phyloP scores from a whole-genome alignment of 2,797 vertebrate genomes.

The Ctenopoma multispine region DNA sequence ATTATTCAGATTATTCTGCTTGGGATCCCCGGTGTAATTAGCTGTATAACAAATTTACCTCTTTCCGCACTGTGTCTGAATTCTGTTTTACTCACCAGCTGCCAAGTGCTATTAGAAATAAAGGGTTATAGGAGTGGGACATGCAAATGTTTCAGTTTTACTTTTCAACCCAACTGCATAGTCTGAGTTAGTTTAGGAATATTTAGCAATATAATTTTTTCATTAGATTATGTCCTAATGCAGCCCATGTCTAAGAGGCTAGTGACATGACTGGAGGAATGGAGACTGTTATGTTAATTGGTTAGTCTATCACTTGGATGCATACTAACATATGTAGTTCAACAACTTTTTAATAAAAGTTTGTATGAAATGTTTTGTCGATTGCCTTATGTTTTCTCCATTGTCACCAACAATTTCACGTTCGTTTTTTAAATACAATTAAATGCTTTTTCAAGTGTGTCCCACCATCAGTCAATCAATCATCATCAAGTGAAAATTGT shows the following conservation, averaged over 20 bases:
- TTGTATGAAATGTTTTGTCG: background rate
- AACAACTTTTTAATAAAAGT: background rate
- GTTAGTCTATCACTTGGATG: background rate
- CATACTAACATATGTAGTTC: too few species aligned
- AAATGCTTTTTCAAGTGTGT: too few species aligned
- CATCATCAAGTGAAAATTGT: too few species aligned
- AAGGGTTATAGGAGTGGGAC: conserved; percentile 10
- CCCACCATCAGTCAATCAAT: too few species aligned
- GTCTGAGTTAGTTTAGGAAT: background rate
- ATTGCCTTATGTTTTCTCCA: background rate
- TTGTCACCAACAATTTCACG: too few species aligned
- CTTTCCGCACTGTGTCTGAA: conserved; percentile 32
- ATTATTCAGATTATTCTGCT: conserved; percentile 72
- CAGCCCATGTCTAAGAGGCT: background rate
- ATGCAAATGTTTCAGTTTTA: conserved; percentile 6
- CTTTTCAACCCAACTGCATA: conserved; percentile 14
- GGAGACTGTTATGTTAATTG: background rate
- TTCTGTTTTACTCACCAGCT: conserved; percentile 33
- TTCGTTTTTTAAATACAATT: too few species aligned
- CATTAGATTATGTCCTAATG: conserved; percentile 4
- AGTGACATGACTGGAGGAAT: background rate
- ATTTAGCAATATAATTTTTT: background rate
- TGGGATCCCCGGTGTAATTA: conserved; percentile 67
- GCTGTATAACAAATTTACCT: conserved; percentile 61
- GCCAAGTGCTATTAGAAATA: conserved; percentile 36